Evolutionary conservation across 2,888 invertebrate genomes (phyloP), one percentile per base, ranked within the genome.

Genomic region (Malthinus seriepunctatus): DNA sequence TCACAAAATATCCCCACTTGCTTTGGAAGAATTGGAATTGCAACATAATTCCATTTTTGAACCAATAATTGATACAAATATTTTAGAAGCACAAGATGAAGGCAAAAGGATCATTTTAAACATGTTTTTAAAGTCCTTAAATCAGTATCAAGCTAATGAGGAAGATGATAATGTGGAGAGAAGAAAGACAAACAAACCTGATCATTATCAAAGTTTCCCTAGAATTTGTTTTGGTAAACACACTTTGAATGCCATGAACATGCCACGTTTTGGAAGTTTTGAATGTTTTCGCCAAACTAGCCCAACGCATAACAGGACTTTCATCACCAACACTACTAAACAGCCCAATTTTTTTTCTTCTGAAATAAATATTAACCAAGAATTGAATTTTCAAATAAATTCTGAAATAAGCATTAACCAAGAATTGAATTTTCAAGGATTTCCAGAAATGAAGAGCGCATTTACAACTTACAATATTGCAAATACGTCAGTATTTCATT

Each of bases 121-220:
- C 61, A 74, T 74, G 71, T 78, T 78, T 65, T 57, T 78, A 48
- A 76, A 76, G 64, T 78, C 78, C 1, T 69, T 73, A 2, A n/a
- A 35, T 9, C 10, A 60, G 11, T 67, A 42, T 56, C 38, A 44
- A 14, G 12, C 31, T 8, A 31, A 60, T 15, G 15, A 38, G 3
- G 39, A 42, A 32, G 8, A 7, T 12, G 32, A 32, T 31, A 23
- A 23, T 23, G 23, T 5, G 5, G 5, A 23, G 23, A 5, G 23
- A 23, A 23, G 23, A 23, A 5, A 2, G 5, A 23, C 23, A 9
- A 42, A 23, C 15, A 23, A 9, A 14, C 8, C 2, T 6, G 6
- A 14, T 9, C 0, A 4, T 3, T n/a, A 45, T 7, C 11, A 32
- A 8, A 4, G 23, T 32, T 31, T 14, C 2, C 12, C 39, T 8